These are phyloP conservation scores for Xanthorhoe spadicearia DNA, from an alignment of 2,888 invertebrate species.

Conservation along the genomic window DNA sequence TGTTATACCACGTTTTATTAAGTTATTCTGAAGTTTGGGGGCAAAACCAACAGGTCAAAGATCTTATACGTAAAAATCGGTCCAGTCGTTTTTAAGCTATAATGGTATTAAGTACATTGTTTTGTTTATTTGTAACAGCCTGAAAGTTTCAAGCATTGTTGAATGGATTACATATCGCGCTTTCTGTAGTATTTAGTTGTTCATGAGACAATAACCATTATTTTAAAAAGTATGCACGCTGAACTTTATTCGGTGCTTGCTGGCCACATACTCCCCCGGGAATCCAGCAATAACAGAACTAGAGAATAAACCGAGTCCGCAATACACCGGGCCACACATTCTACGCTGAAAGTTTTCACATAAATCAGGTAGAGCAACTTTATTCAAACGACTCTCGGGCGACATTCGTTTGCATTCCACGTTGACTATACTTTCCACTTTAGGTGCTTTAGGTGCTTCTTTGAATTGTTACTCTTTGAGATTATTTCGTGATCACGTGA, in stretches of 20 bases:
- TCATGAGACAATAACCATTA: slow-evolving; percentile 6
- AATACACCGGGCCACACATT: slow-evolving; percentile 73
- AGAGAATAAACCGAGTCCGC: slow-evolving; percentile 68
- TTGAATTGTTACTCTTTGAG: slow-evolving; percentile 16
- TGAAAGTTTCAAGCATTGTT: not conserved
- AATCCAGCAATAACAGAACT: slow-evolving; percentile 64
- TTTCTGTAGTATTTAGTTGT: not conserved
- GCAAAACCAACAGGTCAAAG: too few relatives aligned
- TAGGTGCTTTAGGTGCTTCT: slow-evolving; percentile 9
- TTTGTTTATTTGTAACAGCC: not conserved
- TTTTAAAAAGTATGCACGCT: slow-evolving; percentile 4
- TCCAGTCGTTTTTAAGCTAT: too few relatives aligned
- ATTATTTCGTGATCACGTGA: slow-evolving; percentile 15
- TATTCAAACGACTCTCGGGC: slow-evolving; percentile 83
- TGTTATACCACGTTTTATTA: too few relatives aligned
- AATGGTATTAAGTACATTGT: not conserved
- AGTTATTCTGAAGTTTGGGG: too few relatives aligned
- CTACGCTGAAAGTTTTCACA: slow-evolving; percentile 74
- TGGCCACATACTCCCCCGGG: slow-evolving; percentile 47
- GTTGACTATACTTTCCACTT: slow-evolving; percentile 64
- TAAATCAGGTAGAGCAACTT: slow-evolving; percentile 81
- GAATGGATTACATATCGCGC: not conserved
- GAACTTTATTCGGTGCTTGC: slow-evolving; percentile 16
- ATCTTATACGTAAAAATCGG: too few relatives aligned
- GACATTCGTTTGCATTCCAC: slow-evolving; percentile 80